Conservation (phyloP, 2,888 invertebrate species). For the Rotaria sp. region DNA sequence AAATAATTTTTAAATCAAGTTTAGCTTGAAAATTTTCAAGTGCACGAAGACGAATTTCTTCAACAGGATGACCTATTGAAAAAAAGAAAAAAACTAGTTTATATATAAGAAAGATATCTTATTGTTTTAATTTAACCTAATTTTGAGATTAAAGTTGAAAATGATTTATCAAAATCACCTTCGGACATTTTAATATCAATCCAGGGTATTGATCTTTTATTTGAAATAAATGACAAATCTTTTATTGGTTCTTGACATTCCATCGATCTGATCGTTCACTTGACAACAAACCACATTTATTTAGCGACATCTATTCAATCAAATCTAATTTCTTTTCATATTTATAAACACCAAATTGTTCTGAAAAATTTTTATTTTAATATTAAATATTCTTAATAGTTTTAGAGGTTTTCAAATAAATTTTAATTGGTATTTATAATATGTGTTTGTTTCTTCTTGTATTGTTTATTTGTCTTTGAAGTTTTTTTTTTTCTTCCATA, state of each 20-base stretch:
- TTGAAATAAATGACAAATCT: neutral
- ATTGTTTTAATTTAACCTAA: neutral
- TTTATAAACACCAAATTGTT: neutral
- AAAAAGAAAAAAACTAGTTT: too few species aligned
- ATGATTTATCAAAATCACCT: conserved; percentile 27
- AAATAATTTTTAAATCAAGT: conserved; percentile 50
- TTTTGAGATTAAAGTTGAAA: neutral
- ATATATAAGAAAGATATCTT: too few species aligned
- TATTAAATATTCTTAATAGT: neutral
- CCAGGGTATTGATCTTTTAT: neutral
- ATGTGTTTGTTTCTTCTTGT: neutral
- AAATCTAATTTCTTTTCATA: neutral
- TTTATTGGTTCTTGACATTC: neutral
- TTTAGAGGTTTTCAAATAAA: neutral
- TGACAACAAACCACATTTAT: neutral
- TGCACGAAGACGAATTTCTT: conserved; percentile 52
- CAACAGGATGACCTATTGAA: conserved; percentile 49
- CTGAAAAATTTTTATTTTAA: neutral
- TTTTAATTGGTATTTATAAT: neutral
- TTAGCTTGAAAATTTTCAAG: conserved; percentile 52
- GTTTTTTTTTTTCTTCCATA: neutral
- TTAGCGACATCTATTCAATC: neutral
- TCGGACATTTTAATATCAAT: neutral
- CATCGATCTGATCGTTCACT: neutral
- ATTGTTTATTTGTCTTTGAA: neutral